phyloP scores from a whole-genome alignment of 2,888 invertebrate genomes.

The Tyria jacobaeae region DNA sequence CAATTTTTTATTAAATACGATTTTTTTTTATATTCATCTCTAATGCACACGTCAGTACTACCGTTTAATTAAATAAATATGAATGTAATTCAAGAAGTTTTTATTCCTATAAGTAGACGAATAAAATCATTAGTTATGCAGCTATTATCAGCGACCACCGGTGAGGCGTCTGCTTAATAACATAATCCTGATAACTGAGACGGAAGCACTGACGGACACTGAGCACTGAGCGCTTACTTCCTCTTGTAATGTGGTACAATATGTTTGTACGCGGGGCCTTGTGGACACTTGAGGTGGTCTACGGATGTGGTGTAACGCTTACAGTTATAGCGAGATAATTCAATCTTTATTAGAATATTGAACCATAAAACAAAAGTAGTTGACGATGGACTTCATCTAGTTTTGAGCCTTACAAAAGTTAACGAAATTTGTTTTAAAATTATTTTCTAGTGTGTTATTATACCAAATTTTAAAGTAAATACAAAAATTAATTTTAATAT shows the following conservation, averaged over 20 bases:
- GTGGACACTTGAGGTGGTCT: constrained; percentile 48
- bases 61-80: no score
- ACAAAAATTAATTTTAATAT: no score
- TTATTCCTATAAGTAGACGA: no score
- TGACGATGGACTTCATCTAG: no score
- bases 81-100: no score
- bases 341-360: neutral
- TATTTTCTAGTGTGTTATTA: no score
- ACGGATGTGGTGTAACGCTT: constrained; percentile 26
- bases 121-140: constrained; percentile 38
- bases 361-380: neutral
- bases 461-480: no score
- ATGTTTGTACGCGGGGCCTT: constrained; percentile 34
- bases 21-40: no score
- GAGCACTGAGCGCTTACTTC: constrained; percentile 64
- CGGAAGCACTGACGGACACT: constrained; percentile 65
- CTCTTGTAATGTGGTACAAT: constrained; percentile 42
- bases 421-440: no score
- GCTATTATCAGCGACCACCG: constrained; percentile 70
- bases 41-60: no score
- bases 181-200: constrained; percentile 74
- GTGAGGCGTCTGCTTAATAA: constrained; percentile 72
- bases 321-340: constrained; percentile 7
- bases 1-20: no score
- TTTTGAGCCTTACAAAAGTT: no score